phyloP scores from a whole-genome alignment of 2,888 invertebrate genomes.

The Drosophila picticornis region DNA sequence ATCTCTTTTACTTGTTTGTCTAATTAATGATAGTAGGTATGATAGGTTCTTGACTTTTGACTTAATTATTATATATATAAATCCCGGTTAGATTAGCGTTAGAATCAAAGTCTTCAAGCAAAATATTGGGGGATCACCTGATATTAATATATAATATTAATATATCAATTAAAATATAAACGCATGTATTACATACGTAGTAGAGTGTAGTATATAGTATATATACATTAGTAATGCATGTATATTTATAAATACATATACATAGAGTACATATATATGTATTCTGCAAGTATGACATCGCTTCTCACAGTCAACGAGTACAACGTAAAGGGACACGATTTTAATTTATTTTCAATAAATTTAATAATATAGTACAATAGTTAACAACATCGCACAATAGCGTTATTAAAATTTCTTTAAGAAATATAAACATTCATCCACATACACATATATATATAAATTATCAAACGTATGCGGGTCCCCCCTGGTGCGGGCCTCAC shows the following conservation, averaged over 20 bases:
- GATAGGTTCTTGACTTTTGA: conserved; percentile 58
- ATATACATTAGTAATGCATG: conserved; percentile 26
- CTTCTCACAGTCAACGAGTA: conserved; percentile 46
- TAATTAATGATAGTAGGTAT: conserved; percentile 42
- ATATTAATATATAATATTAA: conserved; percentile 78
- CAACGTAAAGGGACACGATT: conserved; percentile 69
- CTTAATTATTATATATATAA: conserved; percentile 44
- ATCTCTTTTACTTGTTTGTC: conserved; percentile 3
- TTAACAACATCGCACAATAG: conserved; percentile 84
- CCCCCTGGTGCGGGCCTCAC: conserved; percentile 38
- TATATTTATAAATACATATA: conserved; percentile 18
- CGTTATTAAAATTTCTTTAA: conserved; percentile 85
- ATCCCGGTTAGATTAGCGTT: conserved; percentile 34
- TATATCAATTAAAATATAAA: conserved; percentile 59
- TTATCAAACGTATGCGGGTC: conserved; percentile 62
- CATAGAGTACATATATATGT: conserved; percentile 8
- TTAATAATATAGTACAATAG: conserved; percentile 82
- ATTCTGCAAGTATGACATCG: conserved; percentile 42
- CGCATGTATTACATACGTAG: conserved; percentile 65
- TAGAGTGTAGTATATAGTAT: conserved; percentile 22
- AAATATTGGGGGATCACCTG: conserved; percentile 47
- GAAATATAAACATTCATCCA: conserved; percentile 83
- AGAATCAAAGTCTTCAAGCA: conserved; percentile 46
- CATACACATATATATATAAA: conserved; percentile 63
- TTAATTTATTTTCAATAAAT: conserved; percentile 81